Evolutionary conservation across 2,113 vertebrate species (phyloP).

Genomic region (Sylvicapra grimmia): DNA sequence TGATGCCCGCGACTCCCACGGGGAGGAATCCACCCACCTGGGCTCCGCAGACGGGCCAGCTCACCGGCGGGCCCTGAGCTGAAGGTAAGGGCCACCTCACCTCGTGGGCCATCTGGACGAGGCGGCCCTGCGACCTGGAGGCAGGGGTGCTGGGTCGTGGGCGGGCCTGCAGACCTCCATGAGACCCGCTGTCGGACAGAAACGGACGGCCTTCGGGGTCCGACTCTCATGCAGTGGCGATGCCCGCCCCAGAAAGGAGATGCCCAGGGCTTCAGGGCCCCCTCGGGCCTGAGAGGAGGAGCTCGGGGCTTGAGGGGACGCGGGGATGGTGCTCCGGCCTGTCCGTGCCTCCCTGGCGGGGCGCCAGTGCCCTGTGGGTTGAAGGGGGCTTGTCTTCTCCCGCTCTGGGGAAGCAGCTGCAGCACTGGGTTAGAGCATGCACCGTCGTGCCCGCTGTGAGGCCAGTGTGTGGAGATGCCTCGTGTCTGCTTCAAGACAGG

Average conservation of each 20-base stretch:
- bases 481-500: not conserved
- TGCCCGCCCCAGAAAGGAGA: rapidly evolving
- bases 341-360: too few species aligned
- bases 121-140: not conserved
- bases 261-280: rapidly evolving
- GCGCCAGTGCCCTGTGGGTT: not conserved
- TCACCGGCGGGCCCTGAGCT: not conserved
- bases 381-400: not conserved
- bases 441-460: rapidly evolving
- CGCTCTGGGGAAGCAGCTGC: rapidly evolving
- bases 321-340: not conserved
- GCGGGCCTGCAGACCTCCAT: not conserved
- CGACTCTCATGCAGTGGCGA: rapidly evolving
- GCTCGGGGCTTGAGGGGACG: not conserved
- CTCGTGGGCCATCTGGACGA: rapidly evolving
- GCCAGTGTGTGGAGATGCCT: rapidly evolving
- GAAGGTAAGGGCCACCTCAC: slow-evolving; percentile 65
- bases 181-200: not conserved
- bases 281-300: rapidly evolving
- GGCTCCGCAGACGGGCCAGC: not conserved
- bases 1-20: not conserved
- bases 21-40: not conserved
- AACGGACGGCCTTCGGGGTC: rapidly evolving
- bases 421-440: rapidly evolving
- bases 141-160: not conserved